phyloP scores from a whole-genome alignment of 2,888 invertebrate genomes.

The Ichneumon xanthorius region DNA sequence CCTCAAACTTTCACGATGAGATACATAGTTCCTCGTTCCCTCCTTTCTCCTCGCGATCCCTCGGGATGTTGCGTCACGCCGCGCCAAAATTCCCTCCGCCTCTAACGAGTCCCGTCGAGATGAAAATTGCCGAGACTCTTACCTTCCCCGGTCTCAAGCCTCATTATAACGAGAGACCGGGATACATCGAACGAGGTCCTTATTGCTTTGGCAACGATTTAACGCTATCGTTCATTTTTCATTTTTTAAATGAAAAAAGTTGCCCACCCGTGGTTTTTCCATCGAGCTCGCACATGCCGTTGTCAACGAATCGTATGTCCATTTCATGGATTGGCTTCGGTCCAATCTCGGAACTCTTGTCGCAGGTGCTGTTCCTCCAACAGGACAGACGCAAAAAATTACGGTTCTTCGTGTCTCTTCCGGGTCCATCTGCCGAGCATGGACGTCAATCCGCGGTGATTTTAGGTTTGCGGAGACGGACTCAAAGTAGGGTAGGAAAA shows the following conservation, averaged over 20 bases:
- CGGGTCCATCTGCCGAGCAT: not conserved
- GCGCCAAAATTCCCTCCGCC: constrained; percentile 4
- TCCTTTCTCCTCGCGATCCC: not conserved
- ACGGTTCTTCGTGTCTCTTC: not conserved
- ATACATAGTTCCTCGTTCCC: not conserved
- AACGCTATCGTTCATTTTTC: not conserved
- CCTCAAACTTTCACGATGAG: constrained; percentile 21
- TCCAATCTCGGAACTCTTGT: not conserved
- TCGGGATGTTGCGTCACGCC: constrained; percentile 6
- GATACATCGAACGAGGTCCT: not conserved
- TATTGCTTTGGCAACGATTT: not conserved
- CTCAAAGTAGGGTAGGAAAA: not conserved
- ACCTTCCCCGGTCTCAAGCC: not conserved
- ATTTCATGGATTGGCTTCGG: not conserved
- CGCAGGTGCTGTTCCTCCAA: not conserved
- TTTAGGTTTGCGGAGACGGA: not conserved
- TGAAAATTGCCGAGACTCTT: constrained; percentile 4
- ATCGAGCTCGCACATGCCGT: not conserved
- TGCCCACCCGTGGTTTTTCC: not conserved
- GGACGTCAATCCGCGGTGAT: not conserved
- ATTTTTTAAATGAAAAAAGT: constrained; percentile 5
- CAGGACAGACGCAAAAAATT: not conserved
- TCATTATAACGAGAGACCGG: constrained; percentile 20
- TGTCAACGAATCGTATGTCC: not conserved
- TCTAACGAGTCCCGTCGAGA: constrained; percentile 26